Evolutionary conservation across 2,888 invertebrate species (phyloP).

Genomic region (Craniophora ligustri): DNA sequence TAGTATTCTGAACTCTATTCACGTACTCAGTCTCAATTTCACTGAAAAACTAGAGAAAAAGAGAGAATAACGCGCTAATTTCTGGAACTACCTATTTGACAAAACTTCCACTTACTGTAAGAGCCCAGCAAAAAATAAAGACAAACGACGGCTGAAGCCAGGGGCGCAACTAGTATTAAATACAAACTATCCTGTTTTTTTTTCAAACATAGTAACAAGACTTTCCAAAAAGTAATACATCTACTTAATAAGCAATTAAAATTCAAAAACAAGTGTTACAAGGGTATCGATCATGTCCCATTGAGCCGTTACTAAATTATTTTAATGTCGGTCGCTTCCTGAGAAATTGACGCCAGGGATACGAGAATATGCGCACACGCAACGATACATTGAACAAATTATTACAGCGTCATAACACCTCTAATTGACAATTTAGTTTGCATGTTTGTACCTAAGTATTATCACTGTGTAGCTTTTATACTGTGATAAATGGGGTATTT

Average conservation of each 20-base stretch:
- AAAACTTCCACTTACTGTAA: too few relatives aligned
- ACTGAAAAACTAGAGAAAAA: too few relatives aligned
- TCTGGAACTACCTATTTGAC: too few relatives aligned
- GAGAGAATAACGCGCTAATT: too few relatives aligned
- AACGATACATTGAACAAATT: constrained; percentile 40
- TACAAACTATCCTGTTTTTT: background rate
- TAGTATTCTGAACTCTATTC: too few relatives aligned
- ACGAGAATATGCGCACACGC: constrained; percentile 24
- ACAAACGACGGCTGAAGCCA: too few relatives aligned
- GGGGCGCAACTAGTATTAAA: too few relatives aligned
- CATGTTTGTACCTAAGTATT: too few relatives aligned
- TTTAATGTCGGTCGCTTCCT: constrained; percentile 46
- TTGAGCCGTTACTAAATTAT: constrained; percentile 42
- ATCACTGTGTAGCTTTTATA: background rate
- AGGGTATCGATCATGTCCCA: constrained; percentile 43
- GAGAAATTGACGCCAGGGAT: constrained; percentile 37
- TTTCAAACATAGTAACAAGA: background rate
- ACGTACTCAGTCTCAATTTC: background rate
- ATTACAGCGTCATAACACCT: constrained; percentile 31
- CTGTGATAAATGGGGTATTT: constrained; percentile 5
- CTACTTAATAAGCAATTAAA: constrained; percentile 51
- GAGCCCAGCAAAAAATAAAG: too few relatives aligned
- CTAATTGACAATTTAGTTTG: constrained; percentile 54
- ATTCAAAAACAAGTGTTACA: constrained; percentile 49
- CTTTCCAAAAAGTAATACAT: constrained; percentile 42